These are phyloP conservation scores for Botia almorhae DNA, from an alignment of 2,797 vertebrate genomes.

Conservation along the genomic window DNA sequence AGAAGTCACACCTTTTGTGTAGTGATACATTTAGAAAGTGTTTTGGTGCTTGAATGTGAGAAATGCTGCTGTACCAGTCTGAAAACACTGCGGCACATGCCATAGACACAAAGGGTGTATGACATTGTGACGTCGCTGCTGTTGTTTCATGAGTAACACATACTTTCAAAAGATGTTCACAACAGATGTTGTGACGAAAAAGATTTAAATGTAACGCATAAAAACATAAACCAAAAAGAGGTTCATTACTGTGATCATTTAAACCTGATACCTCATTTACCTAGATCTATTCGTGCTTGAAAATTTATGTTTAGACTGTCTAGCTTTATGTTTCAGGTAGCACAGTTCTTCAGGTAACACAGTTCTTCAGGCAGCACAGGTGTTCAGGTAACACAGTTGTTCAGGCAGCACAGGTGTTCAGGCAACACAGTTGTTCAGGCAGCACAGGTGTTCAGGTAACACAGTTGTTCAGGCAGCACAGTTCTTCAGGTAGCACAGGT, in stretches of 20 bases:
- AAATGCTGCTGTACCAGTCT: constrained; percentile 44
- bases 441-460: no score
- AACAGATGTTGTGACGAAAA: no score
- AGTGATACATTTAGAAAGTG: neutral
- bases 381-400: no score
- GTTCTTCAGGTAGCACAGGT: no score
- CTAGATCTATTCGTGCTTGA: neutral
- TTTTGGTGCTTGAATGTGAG: constrained; percentile 25
- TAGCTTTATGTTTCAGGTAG: neutral
- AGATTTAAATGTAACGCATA: neutral
- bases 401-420: no score
- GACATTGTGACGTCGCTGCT: neutral
- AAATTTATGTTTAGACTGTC: neutral
- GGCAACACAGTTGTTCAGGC: no score
- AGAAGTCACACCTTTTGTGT: neutral
- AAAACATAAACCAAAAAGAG: neutral
- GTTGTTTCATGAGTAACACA: neutral
- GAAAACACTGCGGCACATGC: constrained; percentile 4
- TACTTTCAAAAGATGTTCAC: no score
- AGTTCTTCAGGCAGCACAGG: no score
- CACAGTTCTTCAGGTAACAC: no score
- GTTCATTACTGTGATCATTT: neutral
- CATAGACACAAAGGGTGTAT: neutral
- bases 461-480: no score
- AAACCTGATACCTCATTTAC: constrained; percentile 13